phyloP scores from a whole-genome alignment of 2,113 vertebrate genomes.

The Falcunculus frontatus region DNA sequence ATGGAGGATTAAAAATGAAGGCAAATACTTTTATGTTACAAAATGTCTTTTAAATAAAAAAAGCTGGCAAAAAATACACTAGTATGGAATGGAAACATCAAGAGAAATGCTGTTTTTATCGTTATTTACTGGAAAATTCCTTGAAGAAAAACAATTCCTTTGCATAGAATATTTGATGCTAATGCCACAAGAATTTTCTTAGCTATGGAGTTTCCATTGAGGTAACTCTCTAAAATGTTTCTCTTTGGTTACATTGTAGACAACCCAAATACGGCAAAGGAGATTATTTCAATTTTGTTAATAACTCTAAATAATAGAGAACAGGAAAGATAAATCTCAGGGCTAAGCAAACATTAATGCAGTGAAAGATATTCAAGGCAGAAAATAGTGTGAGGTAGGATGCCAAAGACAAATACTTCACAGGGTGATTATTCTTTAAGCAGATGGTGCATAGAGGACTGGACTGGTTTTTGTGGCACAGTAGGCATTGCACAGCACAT shows the following conservation, averaged over 20 bases:
- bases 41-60: not conserved
- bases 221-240: slow-evolving; percentile 23
- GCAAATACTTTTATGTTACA: slow-evolving; percentile 8
- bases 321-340: not conserved
- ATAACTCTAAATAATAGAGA: not conserved
- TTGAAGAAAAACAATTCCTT: slow-evolving; percentile 34
- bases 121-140: not conserved
- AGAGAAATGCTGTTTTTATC: slow-evolving; percentile 17
- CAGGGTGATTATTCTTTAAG: not conserved
- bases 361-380: not conserved
- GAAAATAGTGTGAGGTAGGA: not conserved
- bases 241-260: not conserved
- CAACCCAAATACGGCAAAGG: not conserved
- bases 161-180: not conserved
- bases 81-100: slow-evolving; percentile 6
- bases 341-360: not conserved
- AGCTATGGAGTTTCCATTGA: slow-evolving; percentile 19
- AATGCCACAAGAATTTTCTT: slow-evolving; percentile 27
- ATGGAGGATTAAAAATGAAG: not conserved
- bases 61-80: not conserved
- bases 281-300: not conserved
- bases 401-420: not conserved
- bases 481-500: not conserved
- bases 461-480: not conserved
- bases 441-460: not conserved